Evolutionary conservation across 2,888 invertebrate genomes (phyloP).

Genomic region (Julus scandinavius): DNA sequence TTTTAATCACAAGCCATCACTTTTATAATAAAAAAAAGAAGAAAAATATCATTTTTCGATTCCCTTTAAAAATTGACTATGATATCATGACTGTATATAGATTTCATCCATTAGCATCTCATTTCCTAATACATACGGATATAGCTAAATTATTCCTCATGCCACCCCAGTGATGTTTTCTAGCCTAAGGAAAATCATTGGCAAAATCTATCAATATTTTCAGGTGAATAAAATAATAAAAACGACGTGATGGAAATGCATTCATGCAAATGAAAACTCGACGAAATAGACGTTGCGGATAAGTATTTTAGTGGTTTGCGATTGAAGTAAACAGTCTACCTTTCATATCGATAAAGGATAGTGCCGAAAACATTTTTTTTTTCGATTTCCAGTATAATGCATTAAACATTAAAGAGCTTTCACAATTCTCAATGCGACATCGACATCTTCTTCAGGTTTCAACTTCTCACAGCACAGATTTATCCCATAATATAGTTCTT

Average conservation of each 20-base stretch:
- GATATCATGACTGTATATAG: too few species aligned
- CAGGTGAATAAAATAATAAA: not conserved
- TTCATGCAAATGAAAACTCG: slow-evolving; percentile 27
- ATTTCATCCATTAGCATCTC: too few species aligned
- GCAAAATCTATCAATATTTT: not conserved
- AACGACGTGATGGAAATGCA: not conserved
- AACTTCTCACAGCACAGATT: not conserved
- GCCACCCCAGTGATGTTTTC: not conserved
- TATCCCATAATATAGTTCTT: not conserved
- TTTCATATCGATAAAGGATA: slow-evolving; percentile 1
- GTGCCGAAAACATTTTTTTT: not conserved
- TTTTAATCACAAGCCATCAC: too few species aligned
- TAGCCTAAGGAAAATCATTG: not conserved
- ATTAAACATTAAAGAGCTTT: slow-evolving; percentile 7
- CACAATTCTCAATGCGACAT: not conserved
- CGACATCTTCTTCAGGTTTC: slow-evolving; percentile 12
- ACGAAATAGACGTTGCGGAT: slow-evolving; percentile 26
- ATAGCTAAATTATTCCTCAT: too few species aligned
- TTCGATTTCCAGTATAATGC: slow-evolving; percentile 24
- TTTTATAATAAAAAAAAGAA: too few species aligned
- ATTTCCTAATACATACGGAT: too few species aligned
- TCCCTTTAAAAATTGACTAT: too few species aligned
- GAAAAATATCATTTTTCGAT: too few species aligned
- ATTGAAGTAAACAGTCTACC: slow-evolving; percentile 26
- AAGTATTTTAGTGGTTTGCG: not conserved